Conservation (phyloP, 2,797 vertebrate genomes). For the Tapera naevia region DNA sequence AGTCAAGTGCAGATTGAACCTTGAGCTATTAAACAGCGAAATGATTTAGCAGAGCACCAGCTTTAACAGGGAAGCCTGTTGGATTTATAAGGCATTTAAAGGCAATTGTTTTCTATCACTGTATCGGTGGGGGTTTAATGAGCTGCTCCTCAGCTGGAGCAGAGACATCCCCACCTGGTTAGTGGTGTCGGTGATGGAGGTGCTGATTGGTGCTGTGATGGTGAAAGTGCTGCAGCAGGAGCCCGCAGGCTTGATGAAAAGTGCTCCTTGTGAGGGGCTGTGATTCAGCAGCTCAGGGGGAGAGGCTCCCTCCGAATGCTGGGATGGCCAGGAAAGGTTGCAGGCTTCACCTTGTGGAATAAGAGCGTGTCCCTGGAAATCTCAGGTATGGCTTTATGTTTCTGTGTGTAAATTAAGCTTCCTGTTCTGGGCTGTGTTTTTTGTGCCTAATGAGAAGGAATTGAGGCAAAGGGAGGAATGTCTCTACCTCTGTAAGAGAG, state of each 20-base stretch:
- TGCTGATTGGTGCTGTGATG: neutral
- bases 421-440: neutral
- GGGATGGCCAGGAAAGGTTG: neutral
- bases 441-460: neutral
- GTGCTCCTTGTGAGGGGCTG: neutral
- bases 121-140: neutral
- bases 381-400: neutral
- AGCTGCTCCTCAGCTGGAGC: neutral
- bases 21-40: neutral
- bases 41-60: neutral
- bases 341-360: neutral
- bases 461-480: neutral
- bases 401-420: neutral
- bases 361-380: neutral
- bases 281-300: neutral
- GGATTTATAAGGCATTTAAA: neutral
- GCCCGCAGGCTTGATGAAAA: neutral
- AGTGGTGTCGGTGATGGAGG: neutral
- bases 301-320: accelerated
- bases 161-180: neutral
- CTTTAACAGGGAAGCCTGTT: neutral
- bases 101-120: slow-evolving; percentile 4
- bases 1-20: neutral
- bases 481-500: accelerated
- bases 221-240: neutral